Base-by-base conservation (phyloP, 2,797 vertebrate genomes). In the Jordanella pulchra region DNA sequence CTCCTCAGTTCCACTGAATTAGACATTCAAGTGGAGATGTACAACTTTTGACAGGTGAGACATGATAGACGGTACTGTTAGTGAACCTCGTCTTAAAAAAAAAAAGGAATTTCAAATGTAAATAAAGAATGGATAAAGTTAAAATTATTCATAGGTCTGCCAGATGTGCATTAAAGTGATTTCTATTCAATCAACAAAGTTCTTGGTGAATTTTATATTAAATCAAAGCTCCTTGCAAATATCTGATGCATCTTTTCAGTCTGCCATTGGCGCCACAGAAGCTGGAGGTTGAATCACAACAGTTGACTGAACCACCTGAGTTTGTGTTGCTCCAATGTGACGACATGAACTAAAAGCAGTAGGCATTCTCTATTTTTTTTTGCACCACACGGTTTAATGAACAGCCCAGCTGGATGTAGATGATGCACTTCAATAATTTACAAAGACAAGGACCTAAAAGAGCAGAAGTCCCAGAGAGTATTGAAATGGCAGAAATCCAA, bases 401-500 rank as follows among this genome's bases (percentile, higher is more conserved):
- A 61, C 51, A 71, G 48, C 67, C 66, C 53, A 69, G 51, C 58
- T 10, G 67, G 61, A 6, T 32, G 30, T 12, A 71, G 30, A 79
- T 48, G 42, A 44, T 32, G 4, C 39, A 66, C 25, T 75, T 67
- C 23, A 69, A 66, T 73, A 69, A 71, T 25, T 69, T 48, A 73
- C 47, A 68, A 32, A 75, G 53, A 45, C 18, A 55, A 71, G 63
- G 28, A 68, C 7, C 64, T 65, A 4, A 47, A 68, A 68, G 53
- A 18, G 13, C 69, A 53, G 3, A 13, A 35, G 18, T 30, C 75
- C 18, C 48, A 28, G 44, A 63, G 42, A 76, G 67, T 3, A 6
- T 32, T 25, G 67, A 71, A n/a, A 69, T 80, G 71, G 67, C 76
- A 71, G 42, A 73, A 77, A 74, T 71, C 65, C 55, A 81, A 80